Evolutionary conservation across 2,888 invertebrate genomes (phyloP).

Genomic region (Cetonia aurata): DNA sequence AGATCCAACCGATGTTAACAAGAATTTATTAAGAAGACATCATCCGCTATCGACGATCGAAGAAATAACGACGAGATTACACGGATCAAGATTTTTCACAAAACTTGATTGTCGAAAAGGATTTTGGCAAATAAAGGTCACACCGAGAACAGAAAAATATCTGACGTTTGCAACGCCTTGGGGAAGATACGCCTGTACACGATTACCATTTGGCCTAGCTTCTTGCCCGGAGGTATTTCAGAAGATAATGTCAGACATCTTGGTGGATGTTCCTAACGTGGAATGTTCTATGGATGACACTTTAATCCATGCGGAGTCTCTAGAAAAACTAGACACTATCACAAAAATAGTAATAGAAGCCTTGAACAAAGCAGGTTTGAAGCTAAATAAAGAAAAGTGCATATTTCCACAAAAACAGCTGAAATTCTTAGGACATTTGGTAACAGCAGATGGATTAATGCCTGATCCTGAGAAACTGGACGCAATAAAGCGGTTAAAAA

Average conservation of each 20-base stretch:
- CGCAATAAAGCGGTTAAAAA: slow-evolving; percentile 46
- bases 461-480: slow-evolving; percentile 48
- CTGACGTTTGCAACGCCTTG: slow-evolving; percentile 18
- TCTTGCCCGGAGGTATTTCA: slow-evolving; percentile 11
- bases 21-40: background rate
- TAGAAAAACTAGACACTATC: no score
- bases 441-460: slow-evolving; percentile 45
- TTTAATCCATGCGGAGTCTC: no score
- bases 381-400: slow-evolving; percentile 56
- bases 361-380: slow-evolving; percentile 46
- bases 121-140: slow-evolving; percentile 24
- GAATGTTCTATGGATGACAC: background rate
- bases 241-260: background rate
- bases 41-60: slow-evolving; percentile 8
- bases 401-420: slow-evolving; percentile 53
- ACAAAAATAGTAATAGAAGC: slow-evolving; percentile 16
- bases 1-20: background rate
- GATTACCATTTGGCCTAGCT: slow-evolving; percentile 24
- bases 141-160: background rate
- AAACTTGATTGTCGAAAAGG: slow-evolving; percentile 13
- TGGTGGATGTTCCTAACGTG: slow-evolving; percentile 1
- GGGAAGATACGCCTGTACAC: slow-evolving; percentile 15
- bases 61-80: slow-evolving; percentile 10
- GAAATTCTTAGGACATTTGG: slow-evolving; percentile 55
- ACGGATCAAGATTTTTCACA: slow-evolving; percentile 11